Percentiles rank a stretch among this genome's conserved stretches.
These are phyloP conservation scores for Nothobranchius furzeri DNA, from an alignment of 2,113 vertebrate species.

Conservation along the genomic window DNA sequence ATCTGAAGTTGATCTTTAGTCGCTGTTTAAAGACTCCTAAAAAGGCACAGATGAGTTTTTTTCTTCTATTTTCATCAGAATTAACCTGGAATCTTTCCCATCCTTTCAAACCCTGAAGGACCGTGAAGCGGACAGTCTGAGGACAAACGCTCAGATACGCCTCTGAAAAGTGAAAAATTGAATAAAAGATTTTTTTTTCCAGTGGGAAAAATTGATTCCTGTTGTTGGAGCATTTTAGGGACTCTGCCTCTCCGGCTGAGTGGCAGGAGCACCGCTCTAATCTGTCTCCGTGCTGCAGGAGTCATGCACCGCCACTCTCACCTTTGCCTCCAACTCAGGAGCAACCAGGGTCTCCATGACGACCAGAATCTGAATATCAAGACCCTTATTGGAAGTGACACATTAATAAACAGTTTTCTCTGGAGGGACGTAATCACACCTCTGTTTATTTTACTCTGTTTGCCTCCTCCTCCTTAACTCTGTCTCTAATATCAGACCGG, in stretches of 20 bases:
- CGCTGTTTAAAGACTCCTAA: too few species aligned
- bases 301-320: slow-evolving; percentile 43
- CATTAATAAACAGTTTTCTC: slow-evolving; percentile 77
- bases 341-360: slow-evolving; percentile 67
- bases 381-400: slow-evolving; percentile 78
- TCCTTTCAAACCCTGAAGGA: too few species aligned
- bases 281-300: slow-evolving; percentile 37
- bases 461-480: slow-evolving; percentile 13
- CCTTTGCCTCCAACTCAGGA: slow-evolving; percentile 65
- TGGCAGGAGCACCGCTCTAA: slow-evolving; percentile 15
- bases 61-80: too few species aligned
- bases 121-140: too few species aligned
- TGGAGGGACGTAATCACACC: slow-evolving; percentile 70
- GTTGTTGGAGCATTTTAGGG: too few species aligned
- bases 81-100: too few species aligned
- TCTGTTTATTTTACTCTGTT: slow-evolving; percentile 39
- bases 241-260: neutral
- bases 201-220: too few species aligned
- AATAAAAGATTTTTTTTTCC: too few species aligned
- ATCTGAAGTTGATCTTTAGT: too few species aligned
- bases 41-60: too few species aligned
- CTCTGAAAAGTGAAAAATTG: too few species aligned
- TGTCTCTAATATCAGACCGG: neutral
- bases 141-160: too few species aligned
- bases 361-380: slow-evolving; percentile 67